phyloP scores from a whole-genome alignment of 2,113 vertebrate genomes.

The Pomatorhinus ruficollis region DNA sequence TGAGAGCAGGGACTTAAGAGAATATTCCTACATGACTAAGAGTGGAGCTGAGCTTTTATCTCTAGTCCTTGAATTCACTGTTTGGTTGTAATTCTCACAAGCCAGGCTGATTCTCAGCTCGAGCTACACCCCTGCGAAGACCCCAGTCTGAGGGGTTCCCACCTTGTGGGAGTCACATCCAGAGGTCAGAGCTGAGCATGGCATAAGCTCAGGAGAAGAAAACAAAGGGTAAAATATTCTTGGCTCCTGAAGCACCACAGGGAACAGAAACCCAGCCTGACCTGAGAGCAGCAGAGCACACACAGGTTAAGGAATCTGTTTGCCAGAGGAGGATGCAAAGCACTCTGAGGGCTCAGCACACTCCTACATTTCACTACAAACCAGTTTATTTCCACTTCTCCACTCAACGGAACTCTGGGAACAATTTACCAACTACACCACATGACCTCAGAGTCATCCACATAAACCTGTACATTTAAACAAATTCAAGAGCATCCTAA shows the following conservation, averaged over 20 bases:
- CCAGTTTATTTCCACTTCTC: background rate
- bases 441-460: rapidly evolving
- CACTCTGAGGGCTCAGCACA: background rate
- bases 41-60: background rate
- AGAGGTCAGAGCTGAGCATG: background rate
- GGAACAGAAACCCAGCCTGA: background rate
- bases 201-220: background rate
- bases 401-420: background rate
- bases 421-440: background rate
- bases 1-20: background rate
- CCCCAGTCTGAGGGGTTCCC: background rate
- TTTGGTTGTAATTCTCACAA: background rate
- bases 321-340: background rate
- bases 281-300: background rate
- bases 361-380: background rate
- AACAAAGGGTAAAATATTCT: background rate
- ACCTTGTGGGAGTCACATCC: background rate
- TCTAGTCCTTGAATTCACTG: background rate
- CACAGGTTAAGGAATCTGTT: background rate
- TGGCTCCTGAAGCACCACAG: background rate
- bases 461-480: rapidly evolving
- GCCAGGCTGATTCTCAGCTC: background rate
- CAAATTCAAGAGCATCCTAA: background rate
- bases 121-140: background rate
- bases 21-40: background rate